Evolutionary conservation across 2,113 vertebrate species (phyloP), one percentile per base, ranked within the genome.

Genomic region (Scortum barcoo): DNA sequence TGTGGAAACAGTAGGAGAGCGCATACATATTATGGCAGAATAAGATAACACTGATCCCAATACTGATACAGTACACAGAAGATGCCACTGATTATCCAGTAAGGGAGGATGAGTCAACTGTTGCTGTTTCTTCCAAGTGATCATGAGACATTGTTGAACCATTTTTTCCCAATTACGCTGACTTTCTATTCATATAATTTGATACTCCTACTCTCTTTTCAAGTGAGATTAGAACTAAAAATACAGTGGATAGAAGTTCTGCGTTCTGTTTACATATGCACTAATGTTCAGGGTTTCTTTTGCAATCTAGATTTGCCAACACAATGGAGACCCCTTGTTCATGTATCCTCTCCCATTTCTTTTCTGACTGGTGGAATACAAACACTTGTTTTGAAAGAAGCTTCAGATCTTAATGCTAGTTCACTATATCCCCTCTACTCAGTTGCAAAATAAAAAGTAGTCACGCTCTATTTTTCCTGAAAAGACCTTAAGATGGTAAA

Each of bases 201-300:
- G 79, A 54, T 76, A 86, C 89, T 88, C 86, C 78, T 83, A 66
- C 80, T 83, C 85, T 62, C 87, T 88, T 91, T 91, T 92, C 87
- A 91, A 93, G 81, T 71, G 63, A 93, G 93, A 95, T 94, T 94
- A 93, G 1, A 56, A 71, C 88, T 94, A 93, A 89, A 94, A 93
- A 93, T 92, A 91, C 88, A 83, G 63, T 86, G 85, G 80, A 90
- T 90, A 65, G 69, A 92, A 92, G 86, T 93, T 88, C 38, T 60
- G 81, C 67, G 58, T 88, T 78, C 82, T 84, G 73, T 90, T 81
- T 87, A 90, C 63, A 84, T 86, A 76, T 70, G 88, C 40, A 28
- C 88, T 82, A 82, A 89, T 88, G 75, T 85, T 70, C 56, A 78
- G 58, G 58, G n/a, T n/a, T 80, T 85, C 78, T 71, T 78, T 66